phyloP scores from a whole-genome alignment of 2,888 invertebrate species.

The Tipula unca region DNA sequence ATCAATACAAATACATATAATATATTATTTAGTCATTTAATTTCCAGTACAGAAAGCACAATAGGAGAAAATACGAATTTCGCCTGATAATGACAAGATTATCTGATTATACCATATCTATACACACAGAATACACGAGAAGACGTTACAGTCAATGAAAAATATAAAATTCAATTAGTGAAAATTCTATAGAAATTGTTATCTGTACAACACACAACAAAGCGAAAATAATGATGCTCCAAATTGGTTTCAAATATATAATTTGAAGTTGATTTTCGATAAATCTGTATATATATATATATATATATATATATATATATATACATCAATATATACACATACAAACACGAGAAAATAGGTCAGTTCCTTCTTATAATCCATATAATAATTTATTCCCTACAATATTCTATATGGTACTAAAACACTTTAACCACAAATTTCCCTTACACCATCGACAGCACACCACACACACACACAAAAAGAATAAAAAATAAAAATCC shows the following conservation, averaged over 20 bases:
- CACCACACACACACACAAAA: not conserved
- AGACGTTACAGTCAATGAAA: not conserved
- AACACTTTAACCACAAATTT: not conserved
- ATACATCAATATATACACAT: too few relatives aligned
- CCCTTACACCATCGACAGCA: not conserved
- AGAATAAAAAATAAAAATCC: not conserved
- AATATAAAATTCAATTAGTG: not conserved
- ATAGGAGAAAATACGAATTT: not conserved
- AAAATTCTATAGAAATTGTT: not conserved
- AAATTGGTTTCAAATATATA: not conserved
- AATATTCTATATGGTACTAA: not conserved
- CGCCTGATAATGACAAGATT: not conserved
- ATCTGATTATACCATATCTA: not conserved
- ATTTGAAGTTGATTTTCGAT: not conserved
- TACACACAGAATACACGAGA: not conserved
- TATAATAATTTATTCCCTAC: not conserved
- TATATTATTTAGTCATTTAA: not conserved
- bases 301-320: too few relatives aligned
- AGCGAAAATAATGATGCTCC: not conserved
- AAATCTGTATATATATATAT: not conserved
- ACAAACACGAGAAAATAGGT: not conserved
- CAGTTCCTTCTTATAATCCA: not conserved
- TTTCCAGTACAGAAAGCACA: not conserved
- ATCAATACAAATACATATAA: not conserved
- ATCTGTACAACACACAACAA: not conserved